Evolutionary conservation across 2,113 vertebrate species (phyloP).

Genomic region (Centropus unirufus): DNA sequence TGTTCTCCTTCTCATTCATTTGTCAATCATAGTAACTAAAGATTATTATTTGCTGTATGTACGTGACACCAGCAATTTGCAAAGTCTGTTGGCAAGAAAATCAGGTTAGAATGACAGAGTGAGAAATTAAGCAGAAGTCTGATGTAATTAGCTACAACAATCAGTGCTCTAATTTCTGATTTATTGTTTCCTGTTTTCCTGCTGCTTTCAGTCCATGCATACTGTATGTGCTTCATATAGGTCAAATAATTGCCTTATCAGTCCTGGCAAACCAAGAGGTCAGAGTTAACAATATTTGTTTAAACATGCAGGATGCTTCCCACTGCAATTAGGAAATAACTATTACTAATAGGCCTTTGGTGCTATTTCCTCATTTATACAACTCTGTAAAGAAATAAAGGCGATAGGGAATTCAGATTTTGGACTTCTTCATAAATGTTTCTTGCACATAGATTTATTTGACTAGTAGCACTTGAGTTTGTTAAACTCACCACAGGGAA

Average conservation of each 20-base stretch:
- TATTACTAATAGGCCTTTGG: conserved; percentile 82
- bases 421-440: neutral
- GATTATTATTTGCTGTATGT: conserved; percentile 82
- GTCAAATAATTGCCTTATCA: conserved; percentile 86
- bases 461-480: neutral
- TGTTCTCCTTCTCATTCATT: conserved; percentile 80
- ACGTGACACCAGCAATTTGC: conserved; percentile 86
- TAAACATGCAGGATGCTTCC: conserved; percentile 89
- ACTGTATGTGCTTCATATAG: conserved; percentile 84
- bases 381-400: conserved; percentile 56
- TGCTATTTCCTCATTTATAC: conserved; percentile 76
- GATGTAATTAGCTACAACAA: conserved; percentile 93
- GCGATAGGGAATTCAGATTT: conserved; percentile 8
- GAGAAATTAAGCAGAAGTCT: conserved; percentile 89
- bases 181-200: conserved; percentile 95
- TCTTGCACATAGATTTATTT: neutral
- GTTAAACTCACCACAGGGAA: neutral
- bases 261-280: conserved; percentile 79
- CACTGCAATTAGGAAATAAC: conserved; percentile 88
- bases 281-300: conserved; percentile 91
- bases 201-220: conserved; percentile 79
- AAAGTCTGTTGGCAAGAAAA: conserved; percentile 87
- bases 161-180: conserved; percentile 92
- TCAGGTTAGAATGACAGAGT: conserved; percentile 88
- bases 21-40: conserved; percentile 83